These are phyloP conservation scores for Sturnira hondurensis DNA, from an alignment of 2,113 vertebrate species.

Conservation along the genomic window DNA sequence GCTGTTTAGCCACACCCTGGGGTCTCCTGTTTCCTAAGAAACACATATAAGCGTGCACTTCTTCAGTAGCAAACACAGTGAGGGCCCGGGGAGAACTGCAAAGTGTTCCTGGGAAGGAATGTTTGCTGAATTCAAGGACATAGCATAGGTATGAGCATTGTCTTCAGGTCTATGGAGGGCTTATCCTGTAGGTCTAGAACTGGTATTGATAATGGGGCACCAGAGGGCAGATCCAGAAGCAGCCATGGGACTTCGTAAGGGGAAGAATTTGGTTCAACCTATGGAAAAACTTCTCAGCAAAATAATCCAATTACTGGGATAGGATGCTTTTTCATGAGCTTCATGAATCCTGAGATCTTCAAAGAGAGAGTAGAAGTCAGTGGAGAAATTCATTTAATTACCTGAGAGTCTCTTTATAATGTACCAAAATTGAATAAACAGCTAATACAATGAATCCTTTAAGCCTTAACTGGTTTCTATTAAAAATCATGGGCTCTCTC, in stretches of 20 bases:
- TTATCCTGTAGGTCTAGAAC: not conserved
- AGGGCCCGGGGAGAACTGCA: not conserved
- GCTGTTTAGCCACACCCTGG: not conserved
- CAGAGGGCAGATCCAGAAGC: not conserved
- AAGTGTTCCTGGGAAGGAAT: not conserved
- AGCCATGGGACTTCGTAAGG: not conserved
- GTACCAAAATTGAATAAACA: constrained; percentile 28
- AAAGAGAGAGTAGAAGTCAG: constrained; percentile 22
- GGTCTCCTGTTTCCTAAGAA: not conserved
- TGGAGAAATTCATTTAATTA: constrained; percentile 22
- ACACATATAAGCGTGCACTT: not conserved
- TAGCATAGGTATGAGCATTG: rapidly evolving
- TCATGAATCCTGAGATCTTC: constrained; percentile 11
- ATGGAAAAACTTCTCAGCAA: not conserved
- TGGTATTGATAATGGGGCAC: not conserved
- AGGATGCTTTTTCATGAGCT: not conserved
- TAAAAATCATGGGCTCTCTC: constrained; percentile 5
- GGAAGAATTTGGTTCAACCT: not conserved
- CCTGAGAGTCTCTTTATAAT: not conserved
- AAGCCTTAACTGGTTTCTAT: constrained; percentile 10
- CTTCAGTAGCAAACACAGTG: not conserved
- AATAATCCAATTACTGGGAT: constrained; percentile 30
- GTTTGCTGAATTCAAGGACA: not conserved
- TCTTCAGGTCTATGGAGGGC: not conserved
- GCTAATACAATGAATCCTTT: constrained; percentile 13